Evolutionary conservation across 1,140 invertebrate species (phyloP).

Genomic region (Nomia melanderi): DNA sequence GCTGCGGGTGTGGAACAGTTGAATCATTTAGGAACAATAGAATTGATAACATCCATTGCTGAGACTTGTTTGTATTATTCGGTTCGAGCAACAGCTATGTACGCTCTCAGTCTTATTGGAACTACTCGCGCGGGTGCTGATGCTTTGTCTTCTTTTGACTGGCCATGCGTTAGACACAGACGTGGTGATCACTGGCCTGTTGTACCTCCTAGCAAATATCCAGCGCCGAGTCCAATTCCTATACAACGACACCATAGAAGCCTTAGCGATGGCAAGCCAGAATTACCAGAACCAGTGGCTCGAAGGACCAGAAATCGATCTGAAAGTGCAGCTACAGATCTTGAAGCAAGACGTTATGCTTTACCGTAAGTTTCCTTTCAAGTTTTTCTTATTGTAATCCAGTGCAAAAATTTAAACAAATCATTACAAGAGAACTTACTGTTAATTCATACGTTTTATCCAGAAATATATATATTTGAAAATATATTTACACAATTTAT

Average conservation of each 20-base stretch:
- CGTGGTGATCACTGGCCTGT: conserved; percentile 92
- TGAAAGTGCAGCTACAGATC: conserved; percentile 77
- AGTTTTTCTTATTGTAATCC: not conserved
- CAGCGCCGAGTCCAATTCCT: conserved; percentile 75
- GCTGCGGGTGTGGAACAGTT: conserved; percentile 87
- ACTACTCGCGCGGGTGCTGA: conserved; percentile 91
- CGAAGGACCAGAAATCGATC: conserved; percentile 77
- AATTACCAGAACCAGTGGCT: conserved; percentile 70
- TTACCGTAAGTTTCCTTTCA: conserved; percentile 67
- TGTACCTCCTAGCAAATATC: conserved; percentile 79
- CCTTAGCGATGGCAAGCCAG: conserved; percentile 78
- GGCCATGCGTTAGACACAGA: conserved; percentile 91
- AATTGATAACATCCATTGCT: conserved; percentile 86
- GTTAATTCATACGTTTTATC: no score
- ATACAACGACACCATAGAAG: conserved; percentile 77
- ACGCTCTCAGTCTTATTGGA: conserved; percentile 91
- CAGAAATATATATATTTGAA: no score
- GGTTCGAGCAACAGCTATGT: conserved; percentile 93
- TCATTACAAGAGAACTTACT: no score
- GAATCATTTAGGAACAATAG: conserved; percentile 83
- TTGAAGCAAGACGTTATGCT: conserved; percentile 71
- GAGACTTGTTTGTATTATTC: conserved; percentile 91
- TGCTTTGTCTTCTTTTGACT: conserved; percentile 86
- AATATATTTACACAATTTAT: not conserved
- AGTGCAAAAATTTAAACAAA: no score